Percentiles rank a stretch among this genome's conserved stretches.
phyloP scores from a whole-genome alignment of 2,888 invertebrate species.

The Caenorhabditis wallacei region DNA sequence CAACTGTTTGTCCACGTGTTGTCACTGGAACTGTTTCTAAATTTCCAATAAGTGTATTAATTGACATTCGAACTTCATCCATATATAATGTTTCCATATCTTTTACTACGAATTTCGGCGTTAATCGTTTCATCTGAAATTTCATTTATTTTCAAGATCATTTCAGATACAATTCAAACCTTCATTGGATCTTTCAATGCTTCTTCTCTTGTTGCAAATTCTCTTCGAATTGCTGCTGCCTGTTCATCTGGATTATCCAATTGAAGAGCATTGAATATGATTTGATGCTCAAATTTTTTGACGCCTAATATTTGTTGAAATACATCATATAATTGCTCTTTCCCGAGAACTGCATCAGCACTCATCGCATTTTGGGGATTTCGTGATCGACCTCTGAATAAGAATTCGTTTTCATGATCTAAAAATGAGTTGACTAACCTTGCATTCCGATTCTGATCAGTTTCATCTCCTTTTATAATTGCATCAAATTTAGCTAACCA shows the following conservation, averaged over 20 bases:
- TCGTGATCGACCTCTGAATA: slow-evolving; percentile 64
- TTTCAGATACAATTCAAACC: slow-evolving; percentile 86
- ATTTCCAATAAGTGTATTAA: slow-evolving; percentile 98
- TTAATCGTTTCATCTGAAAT: slow-evolving; percentile 92
- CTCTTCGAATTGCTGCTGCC: slow-evolving; percentile 98
- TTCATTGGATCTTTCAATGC: slow-evolving; percentile 97
- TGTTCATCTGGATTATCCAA: slow-evolving; percentile 99
- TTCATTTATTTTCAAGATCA: neutral
- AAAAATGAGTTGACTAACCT: slow-evolving; percentile 27
- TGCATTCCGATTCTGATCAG: slow-evolving; percentile 82
- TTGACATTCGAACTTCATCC: slow-evolving; percentile 90
- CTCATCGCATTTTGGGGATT: slow-evolving; percentile 67
- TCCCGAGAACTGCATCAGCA: slow-evolving; percentile 88
- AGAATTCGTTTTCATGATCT: neutral
- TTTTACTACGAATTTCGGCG: slow-evolving; percentile 99
- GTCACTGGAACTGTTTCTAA: slow-evolving; percentile 98
- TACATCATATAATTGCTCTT: slow-evolving; percentile 99
- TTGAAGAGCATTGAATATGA: slow-evolving; percentile 98
- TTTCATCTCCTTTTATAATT: slow-evolving; percentile 89
- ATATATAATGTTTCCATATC: slow-evolving; percentile 99
- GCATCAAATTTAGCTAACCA: slow-evolving; percentile 99
- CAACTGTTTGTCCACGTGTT: slow-evolving; percentile 94
- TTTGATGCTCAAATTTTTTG: slow-evolving; percentile 99
- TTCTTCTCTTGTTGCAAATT: slow-evolving; percentile 97
- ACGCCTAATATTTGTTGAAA: slow-evolving; percentile 98